phyloP scores from a whole-genome alignment of 64 coral and sea anemone species.

The Actinia tenebrosa region DNA sequence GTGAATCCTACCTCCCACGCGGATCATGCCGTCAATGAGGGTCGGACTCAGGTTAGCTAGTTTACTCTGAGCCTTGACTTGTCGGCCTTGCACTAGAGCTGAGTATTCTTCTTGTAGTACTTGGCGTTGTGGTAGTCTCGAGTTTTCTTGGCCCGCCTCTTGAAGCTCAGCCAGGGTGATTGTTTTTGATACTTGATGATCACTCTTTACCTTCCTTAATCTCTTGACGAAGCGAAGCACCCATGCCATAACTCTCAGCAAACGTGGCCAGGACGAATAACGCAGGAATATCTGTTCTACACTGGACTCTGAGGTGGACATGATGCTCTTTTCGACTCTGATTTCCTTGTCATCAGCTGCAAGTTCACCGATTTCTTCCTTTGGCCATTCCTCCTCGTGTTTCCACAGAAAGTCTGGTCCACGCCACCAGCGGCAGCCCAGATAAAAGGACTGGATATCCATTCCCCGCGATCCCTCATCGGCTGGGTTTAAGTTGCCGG shows the following conservation, averaged over 20 bases:
- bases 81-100: too few species aligned
- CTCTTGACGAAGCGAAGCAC: conserved; percentile 14
- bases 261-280: conserved; percentile 3
- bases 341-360: conserved; percentile 17
- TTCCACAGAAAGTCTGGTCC: conserved; percentile 38
- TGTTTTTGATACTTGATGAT: too few species aligned
- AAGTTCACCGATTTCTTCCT: background rate
- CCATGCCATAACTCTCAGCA: conserved; percentile 28
- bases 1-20: too few species aligned
- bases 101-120: too few species aligned
- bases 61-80: too few species aligned
- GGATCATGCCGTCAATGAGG: too few species aligned
- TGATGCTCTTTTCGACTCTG: background rate
- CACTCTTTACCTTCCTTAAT: background rate
- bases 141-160: too few species aligned
- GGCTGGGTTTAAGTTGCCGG: too few species aligned
- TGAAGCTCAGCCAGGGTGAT: too few species aligned
- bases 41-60: too few species aligned
- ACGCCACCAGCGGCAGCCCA: conserved; percentile 1
- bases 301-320: background rate
- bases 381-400: conserved; percentile 23
- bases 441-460: background rate
- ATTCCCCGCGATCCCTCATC: conserved; percentile 14
- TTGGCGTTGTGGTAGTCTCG: too few species aligned
- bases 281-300: background rate